phyloP scores from a whole-genome alignment of 1,140 invertebrate genomes.

The Drepana arcuata region DNA sequence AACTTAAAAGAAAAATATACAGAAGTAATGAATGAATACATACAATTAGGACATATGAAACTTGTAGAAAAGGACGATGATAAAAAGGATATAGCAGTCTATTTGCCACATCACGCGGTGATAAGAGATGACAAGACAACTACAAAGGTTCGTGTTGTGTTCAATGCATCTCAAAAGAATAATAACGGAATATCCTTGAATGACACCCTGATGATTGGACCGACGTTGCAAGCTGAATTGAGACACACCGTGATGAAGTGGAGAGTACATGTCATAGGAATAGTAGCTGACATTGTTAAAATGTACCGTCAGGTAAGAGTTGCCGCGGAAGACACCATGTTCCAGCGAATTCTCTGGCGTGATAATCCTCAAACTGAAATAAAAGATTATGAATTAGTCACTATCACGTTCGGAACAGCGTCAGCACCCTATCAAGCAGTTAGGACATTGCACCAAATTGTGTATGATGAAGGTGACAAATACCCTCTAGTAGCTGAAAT shows the following conservation, averaged over 20 bases:
- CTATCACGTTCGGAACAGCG: slow-evolving; percentile 26
- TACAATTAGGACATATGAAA: slow-evolving; percentile 11
- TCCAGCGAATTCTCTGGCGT: slow-evolving; percentile 33
- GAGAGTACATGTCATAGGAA: slow-evolving; percentile 3
- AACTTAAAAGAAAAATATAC: slow-evolving; percentile 6
- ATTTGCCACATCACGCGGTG: slow-evolving; percentile 9
- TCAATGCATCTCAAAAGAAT: slow-evolving; percentile 7
- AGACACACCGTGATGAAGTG: slow-evolving; percentile 2
- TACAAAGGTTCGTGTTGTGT: slow-evolving; percentile 8
- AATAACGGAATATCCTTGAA: slow-evolving; percentile 5
- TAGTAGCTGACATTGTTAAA: slow-evolving; percentile 6
- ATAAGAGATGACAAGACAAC: slow-evolving; percentile 7
- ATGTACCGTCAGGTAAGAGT: slow-evolving; percentile 6
- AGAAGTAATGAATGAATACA: slow-evolving; percentile 12
- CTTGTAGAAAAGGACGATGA: slow-evolving; percentile 2
- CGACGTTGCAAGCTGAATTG: slow-evolving; percentile 7
- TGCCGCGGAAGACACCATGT: slow-evolving; percentile 18
- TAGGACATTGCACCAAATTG: background rate
- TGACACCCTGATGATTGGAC: slow-evolving; percentile 5
- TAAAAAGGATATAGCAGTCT: slow-evolving; percentile 4
- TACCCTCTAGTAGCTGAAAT: background rate
- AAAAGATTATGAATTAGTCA: slow-evolving; percentile 19
- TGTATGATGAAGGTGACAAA: background rate
- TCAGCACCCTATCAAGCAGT: slow-evolving; percentile 16
- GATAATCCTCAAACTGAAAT: slow-evolving; percentile 3